Percentiles rank a stretch among this genome's conserved stretches.
phyloP scores from a whole-genome alignment of 2,888 invertebrate genomes.

The Melikaiella ostensackeni region DNA sequence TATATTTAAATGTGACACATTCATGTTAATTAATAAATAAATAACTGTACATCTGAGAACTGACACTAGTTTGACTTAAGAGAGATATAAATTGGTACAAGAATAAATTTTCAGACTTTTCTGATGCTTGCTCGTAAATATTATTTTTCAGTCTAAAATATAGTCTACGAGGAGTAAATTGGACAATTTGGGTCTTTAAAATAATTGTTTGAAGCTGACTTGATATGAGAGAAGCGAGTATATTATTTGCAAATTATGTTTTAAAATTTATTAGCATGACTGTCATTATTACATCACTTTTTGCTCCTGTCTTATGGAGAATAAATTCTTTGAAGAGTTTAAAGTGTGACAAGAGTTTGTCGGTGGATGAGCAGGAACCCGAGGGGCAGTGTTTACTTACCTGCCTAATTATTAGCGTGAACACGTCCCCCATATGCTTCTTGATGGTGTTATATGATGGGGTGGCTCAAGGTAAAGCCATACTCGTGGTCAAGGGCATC shows the following conservation, averaged over 20 bases:
- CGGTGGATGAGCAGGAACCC: neutral
- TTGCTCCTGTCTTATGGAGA: neutral
- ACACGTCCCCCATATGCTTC: constrained; percentile 48
- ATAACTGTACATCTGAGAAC: neutral
- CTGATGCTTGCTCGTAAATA: constrained; percentile 3
- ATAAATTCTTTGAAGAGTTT: neutral
- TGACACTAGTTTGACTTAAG: constrained; percentile 1
- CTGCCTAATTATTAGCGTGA: constrained; percentile 45
- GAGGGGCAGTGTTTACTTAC: constrained; percentile 28
- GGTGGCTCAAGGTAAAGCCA: constrained; percentile 49
- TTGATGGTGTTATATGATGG: constrained; percentile 47
- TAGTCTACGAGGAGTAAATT: neutral
- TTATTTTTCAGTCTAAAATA: neutral
- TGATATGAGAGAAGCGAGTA: neutral
- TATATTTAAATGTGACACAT: neutral
- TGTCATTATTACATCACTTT: neutral
- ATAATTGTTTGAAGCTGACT: neutral
- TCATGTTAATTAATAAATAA: neutral
- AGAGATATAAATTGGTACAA: neutral
- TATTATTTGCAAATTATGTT: constrained; percentile 13
- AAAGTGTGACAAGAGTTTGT: neutral
- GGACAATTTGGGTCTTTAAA: neutral
- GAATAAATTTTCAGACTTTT: neutral
- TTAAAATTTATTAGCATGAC: neutral
- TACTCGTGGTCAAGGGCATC: constrained; percentile 46